Evolutionary conservation across 1,140 invertebrate genomes (phyloP).

Genomic region (Drosophila sproati): DNA sequence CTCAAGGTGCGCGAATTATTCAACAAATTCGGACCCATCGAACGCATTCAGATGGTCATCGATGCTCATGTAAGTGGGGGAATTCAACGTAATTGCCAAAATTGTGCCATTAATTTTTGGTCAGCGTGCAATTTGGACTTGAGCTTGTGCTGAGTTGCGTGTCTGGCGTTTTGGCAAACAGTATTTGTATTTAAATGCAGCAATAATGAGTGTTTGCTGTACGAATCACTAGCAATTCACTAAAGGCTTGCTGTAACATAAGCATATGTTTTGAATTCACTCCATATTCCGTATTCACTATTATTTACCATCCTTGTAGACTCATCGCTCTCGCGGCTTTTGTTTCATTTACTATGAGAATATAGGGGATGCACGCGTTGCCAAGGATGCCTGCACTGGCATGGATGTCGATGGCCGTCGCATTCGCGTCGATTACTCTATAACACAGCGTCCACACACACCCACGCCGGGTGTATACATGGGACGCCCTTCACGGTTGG

Average conservation of each 20-base stretch:
- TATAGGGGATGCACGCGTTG: constrained; percentile 95
- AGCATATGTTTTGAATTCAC: not conserved
- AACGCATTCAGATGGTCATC: constrained; percentile 97
- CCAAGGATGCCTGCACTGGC: constrained; percentile 96
- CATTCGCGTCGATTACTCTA: constrained; percentile 98
- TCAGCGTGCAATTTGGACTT: constrained; percentile 1
- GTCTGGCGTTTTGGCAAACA: constrained; percentile 49
- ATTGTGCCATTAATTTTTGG: constrained; percentile 7
- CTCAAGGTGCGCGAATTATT: constrained; percentile 97
- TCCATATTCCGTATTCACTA: not conserved
- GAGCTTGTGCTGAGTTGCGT: not conserved
- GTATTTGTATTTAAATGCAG: constrained; percentile 28
- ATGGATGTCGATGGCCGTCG: constrained; percentile 97
- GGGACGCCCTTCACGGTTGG: constrained; percentile 92
- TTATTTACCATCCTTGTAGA: constrained; percentile 86
- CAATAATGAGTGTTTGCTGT: constrained; percentile 66
- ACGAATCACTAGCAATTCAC: constrained; percentile 40
- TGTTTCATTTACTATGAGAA: constrained; percentile 98
- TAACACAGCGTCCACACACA: constrained; percentile 98
- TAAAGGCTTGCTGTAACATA: constrained; percentile 77
- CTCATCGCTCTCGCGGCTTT: constrained; percentile 96
- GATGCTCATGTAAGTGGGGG: constrained; percentile 93
- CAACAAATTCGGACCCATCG: constrained; percentile 95
- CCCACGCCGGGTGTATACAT: constrained; percentile 99
- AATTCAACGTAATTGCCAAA: no score